Evolutionary conservation across 2,113 vertebrate species (phyloP).

Genomic region (Piprites chloris): DNA sequence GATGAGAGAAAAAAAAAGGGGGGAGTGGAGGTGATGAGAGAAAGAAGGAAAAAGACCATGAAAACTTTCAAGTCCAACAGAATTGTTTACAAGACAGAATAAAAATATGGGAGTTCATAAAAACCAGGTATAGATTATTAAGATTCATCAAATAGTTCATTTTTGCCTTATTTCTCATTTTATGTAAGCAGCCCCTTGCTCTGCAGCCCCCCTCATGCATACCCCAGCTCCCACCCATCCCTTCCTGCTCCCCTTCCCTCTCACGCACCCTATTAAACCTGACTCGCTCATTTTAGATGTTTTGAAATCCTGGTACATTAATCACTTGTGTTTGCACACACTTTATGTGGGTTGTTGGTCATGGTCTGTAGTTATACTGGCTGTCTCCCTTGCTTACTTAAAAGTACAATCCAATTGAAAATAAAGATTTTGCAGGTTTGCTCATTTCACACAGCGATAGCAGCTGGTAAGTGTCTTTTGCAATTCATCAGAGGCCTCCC

Average conservation of each 20-base stretch:
- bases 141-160: conserved; percentile 50
- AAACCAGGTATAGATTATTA: conserved; percentile 42
- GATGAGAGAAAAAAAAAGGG: conserved; percentile 1
- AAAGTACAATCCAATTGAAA: conserved; percentile 82
- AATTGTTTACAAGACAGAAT: conserved; percentile 51
- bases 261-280: conserved; percentile 51
- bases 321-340: conserved; percentile 77
- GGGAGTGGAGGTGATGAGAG: neutral
- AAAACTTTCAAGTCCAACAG: conserved; percentile 29
- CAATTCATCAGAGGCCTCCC: conserved; percentile 82
- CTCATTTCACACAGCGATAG: conserved; percentile 79
- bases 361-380: conserved; percentile 76
- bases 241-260: neutral
- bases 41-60: neutral
- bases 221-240: neutral
- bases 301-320: conserved; percentile 73
- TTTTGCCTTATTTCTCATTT: neutral
- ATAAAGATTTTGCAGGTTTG: conserved; percentile 84
- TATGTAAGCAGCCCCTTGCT: neutral
- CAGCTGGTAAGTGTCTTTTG: conserved; percentile 84
- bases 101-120: conserved; percentile 36
- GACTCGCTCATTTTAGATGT: conserved; percentile 57
- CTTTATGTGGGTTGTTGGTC: conserved; percentile 77
- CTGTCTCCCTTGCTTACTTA: conserved; percentile 80
- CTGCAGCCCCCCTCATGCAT: neutral